These are phyloP conservation scores for Phaedon cochleariae DNA, from an alignment of 2,888 invertebrate species.

Conservation along the genomic window DNA sequence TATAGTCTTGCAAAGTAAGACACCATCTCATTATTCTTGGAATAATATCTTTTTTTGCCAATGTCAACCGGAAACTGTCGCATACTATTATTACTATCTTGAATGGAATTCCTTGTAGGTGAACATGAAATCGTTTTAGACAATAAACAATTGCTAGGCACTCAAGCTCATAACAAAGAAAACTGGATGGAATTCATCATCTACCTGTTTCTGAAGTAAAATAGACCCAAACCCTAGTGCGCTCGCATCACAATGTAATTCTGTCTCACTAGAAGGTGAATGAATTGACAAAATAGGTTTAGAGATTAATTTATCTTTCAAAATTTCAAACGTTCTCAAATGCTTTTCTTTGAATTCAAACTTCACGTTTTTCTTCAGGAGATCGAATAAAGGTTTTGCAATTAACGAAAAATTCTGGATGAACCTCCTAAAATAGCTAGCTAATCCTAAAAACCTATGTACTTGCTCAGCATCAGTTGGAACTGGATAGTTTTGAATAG, in stretches of 20 bases:
- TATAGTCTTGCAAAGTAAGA: conserved; percentile 29
- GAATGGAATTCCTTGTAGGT: conserved; percentile 32
- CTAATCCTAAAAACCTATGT: conserved; percentile 43
- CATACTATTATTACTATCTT: conserved; percentile 36
- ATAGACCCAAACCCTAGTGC: conserved; percentile 45
- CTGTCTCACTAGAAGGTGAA: conserved; percentile 43
- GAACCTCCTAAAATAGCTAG: conserved; percentile 45
- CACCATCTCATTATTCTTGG: conserved; percentile 34
- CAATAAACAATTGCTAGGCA: conserved; percentile 44
- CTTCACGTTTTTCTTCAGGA: conserved; percentile 31
- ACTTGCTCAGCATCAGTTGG: conserved; percentile 32
- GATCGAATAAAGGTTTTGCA: conserved; percentile 37
- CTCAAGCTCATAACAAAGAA: conserved; percentile 51
- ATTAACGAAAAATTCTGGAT: conserved; percentile 40
- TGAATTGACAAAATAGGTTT: conserved; percentile 41
- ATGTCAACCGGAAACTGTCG: conserved; percentile 29
- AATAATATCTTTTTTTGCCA: conserved; percentile 29
- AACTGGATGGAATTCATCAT: conserved; percentile 45
- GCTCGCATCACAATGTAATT: conserved; percentile 51
- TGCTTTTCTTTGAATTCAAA: conserved; percentile 43
- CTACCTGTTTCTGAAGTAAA: conserved; percentile 32
- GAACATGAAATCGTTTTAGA: conserved; percentile 35
- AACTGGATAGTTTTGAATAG: conserved; percentile 35
- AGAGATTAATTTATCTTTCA: conserved; percentile 35
- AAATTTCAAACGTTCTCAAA: conserved; percentile 38